Evolutionary conservation across 2,113 vertebrate genomes (phyloP), one percentile per base, ranked within the genome.

Genomic region (Rousettus leschenaultii): DNA sequence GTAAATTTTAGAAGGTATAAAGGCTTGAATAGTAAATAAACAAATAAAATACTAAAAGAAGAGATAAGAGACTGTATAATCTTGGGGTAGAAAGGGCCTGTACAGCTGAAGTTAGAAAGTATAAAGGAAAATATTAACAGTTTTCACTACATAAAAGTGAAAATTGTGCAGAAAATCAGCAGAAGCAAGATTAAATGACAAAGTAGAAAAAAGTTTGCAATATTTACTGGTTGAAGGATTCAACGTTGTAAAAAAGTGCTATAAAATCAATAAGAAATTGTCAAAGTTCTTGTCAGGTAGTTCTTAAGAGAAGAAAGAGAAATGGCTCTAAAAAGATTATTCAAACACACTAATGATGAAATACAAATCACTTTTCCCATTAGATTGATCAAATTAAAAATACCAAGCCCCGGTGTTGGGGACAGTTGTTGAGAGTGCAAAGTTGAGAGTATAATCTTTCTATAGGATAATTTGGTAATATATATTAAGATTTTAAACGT

Each of bases 171-270:
- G 26, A 94, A 90, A 55, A 43, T 22, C 30, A 71, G 48, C 2
- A 89, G 26, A 71, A 89, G 53, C 63, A 96, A 93, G 57, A 91
- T 65, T 71, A 86, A 93, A 78, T 78, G 53, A 89, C 24, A 89
- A 87, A 77, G 19, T 65, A 85, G 65, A 19, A 89, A 88, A 75
- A 78, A 87, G 18, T 80, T 19, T 96, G 19, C 12, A 57, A 38
- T 73, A 86, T 66, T 77, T 90, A 93, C 65, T 85, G 30, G 43
- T 85, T 22, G 22, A 89, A 75, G 57, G n/a, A 9, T 80, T 94
- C 65, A 51, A 57, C 38, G 74, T 86, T 59, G 21, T 80, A 94
- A 91, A 91, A n/a, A 86, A 91, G 38, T 91, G 15, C 10, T 75
- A 57, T 65, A 86, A 94, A 57, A 86, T 89, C 38, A 80, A 30